Conservation (phyloP, 2,888 invertebrate genomes). For the Nephrotoma guestfalica region DNA sequence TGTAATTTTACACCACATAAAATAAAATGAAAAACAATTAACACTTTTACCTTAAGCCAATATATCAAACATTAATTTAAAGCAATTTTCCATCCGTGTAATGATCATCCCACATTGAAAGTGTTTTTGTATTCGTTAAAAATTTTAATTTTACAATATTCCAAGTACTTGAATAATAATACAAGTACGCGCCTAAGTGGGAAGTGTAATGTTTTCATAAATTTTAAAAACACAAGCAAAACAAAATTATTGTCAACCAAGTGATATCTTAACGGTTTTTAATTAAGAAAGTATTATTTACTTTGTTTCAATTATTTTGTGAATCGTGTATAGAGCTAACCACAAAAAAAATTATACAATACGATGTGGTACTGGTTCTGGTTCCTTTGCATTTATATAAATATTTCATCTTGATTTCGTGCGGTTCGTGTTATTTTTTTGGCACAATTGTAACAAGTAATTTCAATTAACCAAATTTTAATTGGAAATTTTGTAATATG, state of each 20-base stretch:
- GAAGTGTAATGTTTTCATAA: not conserved
- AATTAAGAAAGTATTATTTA: not conserved
- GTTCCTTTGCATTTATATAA: not conserved
- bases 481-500: not conserved
- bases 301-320: not conserved
- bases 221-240: not conserved
- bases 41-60: not conserved
- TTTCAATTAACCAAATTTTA: not conserved
- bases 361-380: not conserved
- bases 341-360: not conserved
- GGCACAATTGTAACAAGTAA: not conserved
- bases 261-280: not conserved
- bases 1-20: not conserved
- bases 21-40: not conserved
- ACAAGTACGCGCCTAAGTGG: not conserved
- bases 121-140: not conserved
- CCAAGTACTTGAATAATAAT: not conserved
- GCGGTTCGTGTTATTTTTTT: not conserved
- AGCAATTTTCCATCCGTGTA: not conserved
- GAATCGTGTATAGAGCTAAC: not conserved
- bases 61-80: not conserved
- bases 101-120: not conserved
- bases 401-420: not conserved
- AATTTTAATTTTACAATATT: not conserved
- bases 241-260: not conserved